Percentiles rank a stretch among this genome's conserved stretches.
phyloP scores from a whole-genome alignment of 2,113 vertebrate species.

The Seriola dumerili region DNA sequence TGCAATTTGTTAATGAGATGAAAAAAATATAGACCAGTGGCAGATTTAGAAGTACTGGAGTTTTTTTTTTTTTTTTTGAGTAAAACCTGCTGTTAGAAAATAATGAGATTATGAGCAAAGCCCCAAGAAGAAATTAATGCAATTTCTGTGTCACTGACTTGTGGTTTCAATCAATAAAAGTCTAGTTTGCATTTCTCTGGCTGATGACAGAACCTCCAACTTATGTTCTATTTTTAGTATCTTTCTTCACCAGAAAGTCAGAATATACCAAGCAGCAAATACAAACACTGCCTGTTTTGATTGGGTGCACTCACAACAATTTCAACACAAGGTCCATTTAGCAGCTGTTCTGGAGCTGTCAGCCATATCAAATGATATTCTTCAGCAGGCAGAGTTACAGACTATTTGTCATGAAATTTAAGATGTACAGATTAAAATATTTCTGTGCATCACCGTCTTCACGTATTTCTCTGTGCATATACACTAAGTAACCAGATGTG shows the following conservation, averaged over 20 bases:
- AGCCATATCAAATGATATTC: background rate
- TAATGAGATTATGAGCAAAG: background rate
- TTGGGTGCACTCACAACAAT: background rate
- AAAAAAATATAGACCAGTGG: too few species aligned
- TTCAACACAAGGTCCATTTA: background rate
- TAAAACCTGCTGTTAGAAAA: background rate
- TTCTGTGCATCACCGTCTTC: too few species aligned
- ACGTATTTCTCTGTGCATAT: background rate
- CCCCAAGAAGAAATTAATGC: background rate
- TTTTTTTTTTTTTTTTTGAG: too few species aligned
- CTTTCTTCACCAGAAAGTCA: background rate
- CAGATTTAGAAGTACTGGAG: background rate
- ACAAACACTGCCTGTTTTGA: background rate
- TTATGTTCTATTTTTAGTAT: background rate
- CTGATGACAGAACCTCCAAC: background rate
- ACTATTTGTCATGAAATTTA: too few species aligned
- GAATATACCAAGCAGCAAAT: background rate
- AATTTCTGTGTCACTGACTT: background rate
- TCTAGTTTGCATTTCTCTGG: background rate
- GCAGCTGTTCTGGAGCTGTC: background rate
- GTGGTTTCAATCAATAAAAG: constrained; percentile 6
- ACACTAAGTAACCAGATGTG: background rate
- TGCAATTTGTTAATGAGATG: background rate
- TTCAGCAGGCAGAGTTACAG: too few species aligned
- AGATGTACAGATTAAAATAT: too few species aligned